Conservation (phyloP, 2,797 vertebrate species). For the Paratrypauchen microcephalus region DNA sequence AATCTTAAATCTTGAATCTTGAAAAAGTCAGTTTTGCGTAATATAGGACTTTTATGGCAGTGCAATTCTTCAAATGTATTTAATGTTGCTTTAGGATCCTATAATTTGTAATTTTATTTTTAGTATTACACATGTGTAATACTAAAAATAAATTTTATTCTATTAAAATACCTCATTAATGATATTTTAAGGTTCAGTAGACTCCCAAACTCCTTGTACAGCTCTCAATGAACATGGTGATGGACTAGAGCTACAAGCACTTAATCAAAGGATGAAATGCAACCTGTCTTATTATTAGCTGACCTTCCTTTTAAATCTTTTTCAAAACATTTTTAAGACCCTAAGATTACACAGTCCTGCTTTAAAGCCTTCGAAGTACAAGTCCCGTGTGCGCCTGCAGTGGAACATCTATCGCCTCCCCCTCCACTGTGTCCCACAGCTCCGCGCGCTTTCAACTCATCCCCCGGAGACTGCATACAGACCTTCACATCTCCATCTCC, state of each 20-base stretch:
- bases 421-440: slow-evolving; percentile 27
- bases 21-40: too few relatives aligned
- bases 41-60: too few relatives aligned
- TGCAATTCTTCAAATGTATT: too few relatives aligned
- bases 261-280: background rate
- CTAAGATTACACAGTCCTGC: background rate
- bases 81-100: too few relatives aligned
- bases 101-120: too few relatives aligned
- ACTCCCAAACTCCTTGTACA: background rate
- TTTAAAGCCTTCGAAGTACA: slow-evolving; percentile 8
- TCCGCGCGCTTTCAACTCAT: slow-evolving; percentile 58
- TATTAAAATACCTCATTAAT: too few relatives aligned
- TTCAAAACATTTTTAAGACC: background rate
- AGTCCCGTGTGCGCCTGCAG: slow-evolving; percentile 32
- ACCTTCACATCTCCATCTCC: slow-evolving; percentile 57
- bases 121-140: too few relatives aligned
- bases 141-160: too few relatives aligned
- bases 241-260: background rate
- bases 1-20: too few relatives aligned
- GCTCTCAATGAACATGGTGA: background rate
- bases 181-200: background rate
- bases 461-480: slow-evolving; percentile 48
- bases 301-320: background rate
- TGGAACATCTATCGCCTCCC: slow-evolving; percentile 39
- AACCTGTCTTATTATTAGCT: background rate